Evolutionary conservation across 2,113 vertebrate genomes (phyloP).

Genomic region (Lates calcarifer): DNA sequence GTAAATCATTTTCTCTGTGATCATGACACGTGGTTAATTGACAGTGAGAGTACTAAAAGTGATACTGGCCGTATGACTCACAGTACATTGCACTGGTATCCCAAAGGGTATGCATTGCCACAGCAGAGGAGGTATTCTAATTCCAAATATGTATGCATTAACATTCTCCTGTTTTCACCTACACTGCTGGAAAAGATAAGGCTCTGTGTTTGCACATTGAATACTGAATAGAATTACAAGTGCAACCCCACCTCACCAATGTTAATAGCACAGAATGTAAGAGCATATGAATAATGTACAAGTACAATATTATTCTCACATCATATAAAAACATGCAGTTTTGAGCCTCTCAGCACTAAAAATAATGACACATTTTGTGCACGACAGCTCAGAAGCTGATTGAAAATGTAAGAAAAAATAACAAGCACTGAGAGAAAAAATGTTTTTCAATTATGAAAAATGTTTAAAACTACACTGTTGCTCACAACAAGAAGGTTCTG

Average conservation of each 20-base stretch:
- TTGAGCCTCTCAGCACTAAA: neutral
- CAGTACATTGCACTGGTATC: neutral
- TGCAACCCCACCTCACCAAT: constrained; percentile 4
- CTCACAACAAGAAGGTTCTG: neutral
- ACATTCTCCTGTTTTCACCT: constrained; percentile 25
- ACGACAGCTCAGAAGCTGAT: no score
- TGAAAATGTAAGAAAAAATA: no score
- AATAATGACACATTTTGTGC: no score
- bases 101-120: neutral
- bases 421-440: no score
- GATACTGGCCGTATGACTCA: neutral
- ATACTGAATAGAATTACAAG: neutral
- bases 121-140: neutral
- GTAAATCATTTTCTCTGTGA: neutral
- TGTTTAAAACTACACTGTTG: neutral
- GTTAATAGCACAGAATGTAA: neutral
- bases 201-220: neutral
- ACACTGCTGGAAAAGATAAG: constrained; percentile 27
- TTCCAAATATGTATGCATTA: constrained; percentile 23
- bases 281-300: constrained; percentile 2
- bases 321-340: neutral
- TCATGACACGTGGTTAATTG: neutral
- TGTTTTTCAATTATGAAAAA: neutral
- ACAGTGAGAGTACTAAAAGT: neutral
- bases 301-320: neutral